phyloP scores from a whole-genome alignment of 2,113 vertebrate genomes.

The Rynchops niger region DNA sequence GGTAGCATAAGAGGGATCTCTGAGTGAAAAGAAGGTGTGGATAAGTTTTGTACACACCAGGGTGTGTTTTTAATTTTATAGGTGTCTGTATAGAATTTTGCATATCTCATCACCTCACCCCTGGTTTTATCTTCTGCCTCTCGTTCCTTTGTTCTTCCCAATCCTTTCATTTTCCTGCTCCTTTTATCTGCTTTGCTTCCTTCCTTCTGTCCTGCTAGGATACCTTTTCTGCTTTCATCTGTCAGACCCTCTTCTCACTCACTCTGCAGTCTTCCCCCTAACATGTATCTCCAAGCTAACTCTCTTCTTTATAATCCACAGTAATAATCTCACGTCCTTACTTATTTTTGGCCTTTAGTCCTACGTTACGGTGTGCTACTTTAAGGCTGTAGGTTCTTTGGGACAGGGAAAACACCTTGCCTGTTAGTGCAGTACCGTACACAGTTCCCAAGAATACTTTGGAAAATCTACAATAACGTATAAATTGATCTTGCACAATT shows the following conservation, averaged over 20 bases:
- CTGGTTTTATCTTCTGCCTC: conserved; percentile 52
- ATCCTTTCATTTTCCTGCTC: conserved; percentile 39
- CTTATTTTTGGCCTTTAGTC: background rate
- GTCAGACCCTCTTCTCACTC: background rate
- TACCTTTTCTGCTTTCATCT: conserved; percentile 25
- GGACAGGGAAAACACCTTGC: background rate
- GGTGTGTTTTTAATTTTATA: conserved; percentile 54
- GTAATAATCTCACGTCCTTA: background rate
- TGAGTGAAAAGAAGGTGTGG: conserved; percentile 12
- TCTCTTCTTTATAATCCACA: background rate
- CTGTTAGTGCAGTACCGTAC: background rate
- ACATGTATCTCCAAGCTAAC: background rate
- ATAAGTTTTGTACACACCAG: conserved; percentile 43
- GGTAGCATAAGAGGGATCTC: background rate
- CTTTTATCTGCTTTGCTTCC: conserved; percentile 46
- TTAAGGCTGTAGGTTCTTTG: background rate
- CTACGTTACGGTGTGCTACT: background rate
- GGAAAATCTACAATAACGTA: background rate
- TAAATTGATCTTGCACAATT: background rate
- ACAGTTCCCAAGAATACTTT: background rate
- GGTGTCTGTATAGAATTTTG: conserved; percentile 45
- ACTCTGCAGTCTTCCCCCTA: background rate
- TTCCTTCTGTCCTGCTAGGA: conserved; percentile 5
- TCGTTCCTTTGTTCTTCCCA: conserved; percentile 34
- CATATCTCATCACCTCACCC: conserved; percentile 47